Evolutionary conservation across 2,888 invertebrate genomes (phyloP), one percentile per base, ranked within the genome.

Genomic region (Meteorus cinctellus): DNA sequence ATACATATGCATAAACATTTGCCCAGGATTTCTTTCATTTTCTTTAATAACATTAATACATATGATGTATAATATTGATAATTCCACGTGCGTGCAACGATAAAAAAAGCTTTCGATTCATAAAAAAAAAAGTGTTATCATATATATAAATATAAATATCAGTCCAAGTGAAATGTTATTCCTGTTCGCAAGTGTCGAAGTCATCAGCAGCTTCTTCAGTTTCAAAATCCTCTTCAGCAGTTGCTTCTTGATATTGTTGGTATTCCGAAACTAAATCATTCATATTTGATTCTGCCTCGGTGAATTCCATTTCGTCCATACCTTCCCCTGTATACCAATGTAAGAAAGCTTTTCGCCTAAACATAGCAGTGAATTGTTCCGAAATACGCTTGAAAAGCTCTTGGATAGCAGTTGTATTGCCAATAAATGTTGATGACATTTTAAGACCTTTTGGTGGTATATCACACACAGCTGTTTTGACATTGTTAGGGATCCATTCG

Each of bases 291-390:
- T 98, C 98, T 0, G 98, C 98, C 89, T 98, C 98, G 76, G 96
- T 98, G 92, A 98, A 98, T 91, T 98, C 98, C 97, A 97, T 97
- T 91, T 97, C 97, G 90, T 98, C 98, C 98, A 98, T 98, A 76
- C 98, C 98, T 90, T 98, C 97, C 72, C 98, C 97, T 24, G 97
- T 98, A 92, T 97, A 98, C 98, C 98, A 98, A 92, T 98, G 97
- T 90, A 98, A 93, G 94, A 98, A 98, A 88, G 98, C 98, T 91
- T 97, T 98, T 85, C 98, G 94, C 83, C 97, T 93, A 93, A 98
- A 98, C 98, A 98, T 98, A 86, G 97, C 97, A 62, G 95, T 95
- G 90, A 96, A 96, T 90, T 96, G 96, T 89, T 96, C 96, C 14
- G 95, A 95, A 87, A 96, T 95, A 85, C 97, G 92, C 91, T 96